Conservation (phyloP, 2,113 vertebrate species). For the Pterocles gutturalis region DNA sequence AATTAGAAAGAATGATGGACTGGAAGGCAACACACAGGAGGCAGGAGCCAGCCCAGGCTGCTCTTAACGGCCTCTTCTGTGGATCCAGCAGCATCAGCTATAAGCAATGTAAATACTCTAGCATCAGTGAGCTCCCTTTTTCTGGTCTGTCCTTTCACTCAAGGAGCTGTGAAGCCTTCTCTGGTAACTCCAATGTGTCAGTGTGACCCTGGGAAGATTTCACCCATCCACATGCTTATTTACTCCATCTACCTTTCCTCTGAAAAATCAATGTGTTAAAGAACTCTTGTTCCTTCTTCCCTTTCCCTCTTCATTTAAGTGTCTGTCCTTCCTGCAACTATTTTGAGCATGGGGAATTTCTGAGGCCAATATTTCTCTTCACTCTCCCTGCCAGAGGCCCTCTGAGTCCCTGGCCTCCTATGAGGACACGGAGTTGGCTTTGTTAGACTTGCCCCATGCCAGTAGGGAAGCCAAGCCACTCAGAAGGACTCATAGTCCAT, state of each 20-base stretch:
- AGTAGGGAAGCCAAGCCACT: neutral
- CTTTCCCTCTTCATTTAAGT: neutral
- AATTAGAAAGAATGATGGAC: slow-evolving; percentile 76
- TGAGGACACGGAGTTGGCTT: neutral
- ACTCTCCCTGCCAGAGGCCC: neutral
- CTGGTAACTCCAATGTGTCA: neutral
- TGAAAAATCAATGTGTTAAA: neutral
- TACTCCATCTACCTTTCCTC: neutral
- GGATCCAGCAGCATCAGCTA: neutral
- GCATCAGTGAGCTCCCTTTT: neutral
- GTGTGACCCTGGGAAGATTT: neutral
- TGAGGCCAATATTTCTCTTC: neutral
- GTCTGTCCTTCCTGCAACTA: neutral
- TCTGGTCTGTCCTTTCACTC: neutral
- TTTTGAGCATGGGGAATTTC: neutral
- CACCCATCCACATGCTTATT: neutral
- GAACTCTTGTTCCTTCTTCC: neutral
- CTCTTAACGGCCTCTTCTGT: neutral
- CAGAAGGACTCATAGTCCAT: neutral
- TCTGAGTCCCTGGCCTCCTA: neutral
- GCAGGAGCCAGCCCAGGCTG: neutral
- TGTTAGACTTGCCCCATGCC: accelerated
- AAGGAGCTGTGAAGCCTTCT: neutral
- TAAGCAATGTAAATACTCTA: neutral
- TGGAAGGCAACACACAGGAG: slow-evolving; percentile 49